Conservation (phyloP, 1,140 invertebrate genomes). For the Onthophagus taurus region DNA sequence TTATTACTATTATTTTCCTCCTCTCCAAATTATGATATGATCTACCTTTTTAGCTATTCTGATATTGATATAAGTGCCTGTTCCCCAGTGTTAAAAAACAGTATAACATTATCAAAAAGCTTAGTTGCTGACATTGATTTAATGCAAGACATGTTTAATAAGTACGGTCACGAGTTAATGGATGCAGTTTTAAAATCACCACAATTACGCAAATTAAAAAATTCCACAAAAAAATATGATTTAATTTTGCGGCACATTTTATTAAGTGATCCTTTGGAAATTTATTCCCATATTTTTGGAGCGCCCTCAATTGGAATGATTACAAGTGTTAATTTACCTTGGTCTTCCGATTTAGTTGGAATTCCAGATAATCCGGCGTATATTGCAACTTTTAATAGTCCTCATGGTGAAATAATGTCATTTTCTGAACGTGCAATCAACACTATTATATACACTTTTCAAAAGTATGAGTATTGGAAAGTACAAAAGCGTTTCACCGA, state of each 20-base stretch:
- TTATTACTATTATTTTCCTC: too few relatives aligned
- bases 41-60: slow-evolving; percentile 32
- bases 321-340: slow-evolving; percentile 47
- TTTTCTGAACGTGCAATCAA: slow-evolving; percentile 45
- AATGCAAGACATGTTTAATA: neutral
- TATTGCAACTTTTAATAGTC: slow-evolving; percentile 44
- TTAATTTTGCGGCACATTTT: slow-evolving; percentile 14
- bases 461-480: too few relatives aligned
- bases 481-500: too few relatives aligned
- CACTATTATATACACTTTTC: slow-evolving; percentile 14
- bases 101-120: neutral
- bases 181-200: slow-evolving; percentile 6
- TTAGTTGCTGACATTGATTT: neutral
- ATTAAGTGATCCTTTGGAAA: slow-evolving; percentile 14
- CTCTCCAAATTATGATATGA: too few relatives aligned
- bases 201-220: slow-evolving; percentile 12
- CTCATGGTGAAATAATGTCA: slow-evolving; percentile 40
- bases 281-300: slow-evolving; percentile 43
- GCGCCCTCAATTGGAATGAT: slow-evolving; percentile 48
- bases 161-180: neutral
- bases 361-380: slow-evolving; percentile 51
- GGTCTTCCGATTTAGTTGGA: slow-evolving; percentile 41
- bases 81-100: slow-evolving; percentile 15
- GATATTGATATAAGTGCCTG: slow-evolving; percentile 30
- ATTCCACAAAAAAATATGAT: slow-evolving; percentile 16